A percentile compares a stretch with the other conserved stretches of the same genome.
Conservation (phyloP, 1,140 invertebrate species). For the Sminthurides bifidus region DNA sequence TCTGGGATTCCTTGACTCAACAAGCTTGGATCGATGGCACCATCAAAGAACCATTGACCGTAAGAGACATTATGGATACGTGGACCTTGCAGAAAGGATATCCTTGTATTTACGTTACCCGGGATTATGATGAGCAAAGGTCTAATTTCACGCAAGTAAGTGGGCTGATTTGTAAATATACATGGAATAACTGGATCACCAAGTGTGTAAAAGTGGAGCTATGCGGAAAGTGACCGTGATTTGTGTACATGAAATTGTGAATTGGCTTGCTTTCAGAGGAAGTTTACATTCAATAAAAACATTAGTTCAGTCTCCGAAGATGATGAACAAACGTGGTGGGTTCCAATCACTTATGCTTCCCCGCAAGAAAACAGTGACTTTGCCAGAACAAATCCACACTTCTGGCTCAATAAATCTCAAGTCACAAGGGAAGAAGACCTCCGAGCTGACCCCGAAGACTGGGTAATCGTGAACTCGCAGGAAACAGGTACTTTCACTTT, state of each 20-base stretch:
- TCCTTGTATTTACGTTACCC: constrained; percentile 61
- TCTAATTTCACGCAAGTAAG: constrained; percentile 48
- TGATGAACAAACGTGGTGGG: constrained; percentile 53
- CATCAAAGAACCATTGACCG: constrained; percentile 45
- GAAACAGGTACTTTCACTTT: constrained; percentile 61
- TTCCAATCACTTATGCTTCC: constrained; percentile 67
- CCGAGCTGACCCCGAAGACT: constrained; percentile 45
- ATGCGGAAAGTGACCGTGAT: no score
- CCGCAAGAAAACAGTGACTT: constrained; percentile 47
- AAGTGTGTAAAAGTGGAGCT: no score
- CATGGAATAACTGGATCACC: no score
- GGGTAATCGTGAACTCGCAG: constrained; percentile 66
- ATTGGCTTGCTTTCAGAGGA: no score
- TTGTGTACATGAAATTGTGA: no score
- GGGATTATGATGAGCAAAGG: constrained; percentile 48
- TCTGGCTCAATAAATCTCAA: constrained; percentile 53
- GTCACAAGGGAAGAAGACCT: constrained; percentile 32
- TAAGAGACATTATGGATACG: constrained; percentile 58
- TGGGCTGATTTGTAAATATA: not conserved
- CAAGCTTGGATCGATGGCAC: constrained; percentile 51
- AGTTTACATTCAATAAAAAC: no score
- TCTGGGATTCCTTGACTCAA: constrained; percentile 67
- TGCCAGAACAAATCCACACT: constrained; percentile 48
- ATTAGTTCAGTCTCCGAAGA: no score
- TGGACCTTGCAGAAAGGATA: constrained; percentile 45